Evolutionary conservation across 2,888 invertebrate species (phyloP).

Genomic region (Chrysodeixis includens): DNA sequence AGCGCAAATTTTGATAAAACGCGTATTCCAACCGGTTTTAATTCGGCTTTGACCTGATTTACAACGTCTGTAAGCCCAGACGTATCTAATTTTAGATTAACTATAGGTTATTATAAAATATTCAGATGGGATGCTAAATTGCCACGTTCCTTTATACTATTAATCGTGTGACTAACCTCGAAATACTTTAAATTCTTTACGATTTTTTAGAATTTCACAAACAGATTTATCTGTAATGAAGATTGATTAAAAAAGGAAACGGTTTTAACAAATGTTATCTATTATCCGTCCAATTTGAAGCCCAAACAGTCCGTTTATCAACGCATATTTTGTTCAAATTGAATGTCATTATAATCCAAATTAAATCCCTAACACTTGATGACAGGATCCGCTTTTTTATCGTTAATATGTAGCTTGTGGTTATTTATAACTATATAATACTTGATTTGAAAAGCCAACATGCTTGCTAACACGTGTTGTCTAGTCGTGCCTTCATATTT

Average conservation of each 20-base stretch:
- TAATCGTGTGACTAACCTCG: not conserved
- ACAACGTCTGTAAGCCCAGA: slow-evolving; percentile 11
- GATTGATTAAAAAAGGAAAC: not conserved
- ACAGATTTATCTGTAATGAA: not conserved
- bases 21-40: slow-evolving; percentile 26
- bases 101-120: slow-evolving; percentile 12
- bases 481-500: slow-evolving; percentile 19
- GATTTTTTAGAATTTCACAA: not conserved
- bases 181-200: not conserved
- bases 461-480: slow-evolving; percentile 29
- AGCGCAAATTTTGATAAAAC: slow-evolving; percentile 23
- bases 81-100: slow-evolving; percentile 35
- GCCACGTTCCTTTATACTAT: not conserved
- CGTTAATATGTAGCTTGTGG: not conserved
- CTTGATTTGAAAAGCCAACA: slow-evolving; percentile 33
- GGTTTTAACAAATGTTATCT: not conserved
- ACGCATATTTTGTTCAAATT: not conserved
- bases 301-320: not conserved
- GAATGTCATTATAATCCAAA: slow-evolving; percentile 16
- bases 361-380: slow-evolving; percentile 8
- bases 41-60: slow-evolving; percentile 49
- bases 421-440: slow-evolving; percentile 7
- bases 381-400: slow-evolving; percentile 24
- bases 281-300: not conserved
- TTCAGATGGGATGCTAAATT: slow-evolving; percentile 12